phyloP scores from a whole-genome alignment of 2,113 vertebrate species.

The Pycnonotus jocosus region DNA sequence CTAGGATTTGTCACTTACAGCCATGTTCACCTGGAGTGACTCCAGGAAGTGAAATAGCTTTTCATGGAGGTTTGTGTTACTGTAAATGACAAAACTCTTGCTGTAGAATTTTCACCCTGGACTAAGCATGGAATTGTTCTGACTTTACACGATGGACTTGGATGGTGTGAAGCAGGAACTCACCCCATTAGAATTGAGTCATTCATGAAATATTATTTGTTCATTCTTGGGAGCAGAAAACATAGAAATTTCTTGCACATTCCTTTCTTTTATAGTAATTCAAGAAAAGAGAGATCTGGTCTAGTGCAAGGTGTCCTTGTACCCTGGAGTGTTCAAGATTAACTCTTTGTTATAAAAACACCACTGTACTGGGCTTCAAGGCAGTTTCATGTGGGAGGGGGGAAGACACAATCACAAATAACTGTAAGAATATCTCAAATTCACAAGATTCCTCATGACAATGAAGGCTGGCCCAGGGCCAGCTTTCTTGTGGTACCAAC shows the following conservation, averaged over 20 bases:
- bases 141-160: neutral
- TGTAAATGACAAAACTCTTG: neutral
- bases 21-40: neutral
- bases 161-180: neutral
- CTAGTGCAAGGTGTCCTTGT: neutral
- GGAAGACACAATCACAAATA: neutral
- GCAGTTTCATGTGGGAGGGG: neutral
- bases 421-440: neutral
- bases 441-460: neutral
- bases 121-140: neutral
- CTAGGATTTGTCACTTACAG: neutral
- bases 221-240: neutral
- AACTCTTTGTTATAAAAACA: neutral
- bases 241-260: neutral
- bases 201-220: neutral
- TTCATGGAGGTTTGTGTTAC: neutral
- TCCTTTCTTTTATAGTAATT: neutral
- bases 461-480: neutral
- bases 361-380: neutral
- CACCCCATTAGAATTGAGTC: neutral
- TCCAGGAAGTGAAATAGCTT: neutral
- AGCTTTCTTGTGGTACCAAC: fast-evolving
- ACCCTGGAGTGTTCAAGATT: neutral
- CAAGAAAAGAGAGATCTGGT: neutral
- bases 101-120: neutral